A percentile compares a stretch with the other conserved stretches of the same genome.
Conservation (phyloP, 2,797 vertebrate species). For the Oreortyx pictus region DNA sequence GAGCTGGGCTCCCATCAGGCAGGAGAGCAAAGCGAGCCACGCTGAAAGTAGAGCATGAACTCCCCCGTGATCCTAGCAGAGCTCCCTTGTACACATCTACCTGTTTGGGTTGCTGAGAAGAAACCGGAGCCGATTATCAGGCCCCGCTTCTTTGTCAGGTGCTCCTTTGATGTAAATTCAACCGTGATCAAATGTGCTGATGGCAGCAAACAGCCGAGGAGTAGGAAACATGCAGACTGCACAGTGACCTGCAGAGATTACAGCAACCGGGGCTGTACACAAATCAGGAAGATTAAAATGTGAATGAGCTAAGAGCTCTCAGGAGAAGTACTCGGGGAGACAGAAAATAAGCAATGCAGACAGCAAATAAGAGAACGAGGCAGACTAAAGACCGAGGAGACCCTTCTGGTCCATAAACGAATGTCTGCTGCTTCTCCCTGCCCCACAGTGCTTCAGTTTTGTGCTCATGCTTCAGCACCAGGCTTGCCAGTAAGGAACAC, state of each 20-base stretch:
- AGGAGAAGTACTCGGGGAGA: neutral
- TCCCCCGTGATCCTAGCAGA: conserved; percentile 18
- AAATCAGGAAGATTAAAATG: neutral
- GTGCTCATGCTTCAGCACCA: neutral
- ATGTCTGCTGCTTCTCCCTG: rapidly evolving
- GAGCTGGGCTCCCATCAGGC: neutral
- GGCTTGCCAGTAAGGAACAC: neutral
- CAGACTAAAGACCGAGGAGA: neutral
- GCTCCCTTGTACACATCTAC: neutral
- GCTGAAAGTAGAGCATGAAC: neutral
- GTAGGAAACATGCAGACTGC: neutral
- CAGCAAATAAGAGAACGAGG: neutral
- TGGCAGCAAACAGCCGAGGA: conserved; percentile 9
- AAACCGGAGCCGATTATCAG: conserved; percentile 43
- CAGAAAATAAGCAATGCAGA: neutral
- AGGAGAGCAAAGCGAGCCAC: neutral
- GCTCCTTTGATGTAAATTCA: conserved; percentile 50
- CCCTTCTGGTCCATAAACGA: neutral
- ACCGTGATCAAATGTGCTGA: conserved; percentile 11
- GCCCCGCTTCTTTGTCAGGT: conserved; percentile 34
- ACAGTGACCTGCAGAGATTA: conserved; percentile 37
- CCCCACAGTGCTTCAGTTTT: neutral
- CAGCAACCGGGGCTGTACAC: neutral
- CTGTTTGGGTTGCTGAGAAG: neutral
- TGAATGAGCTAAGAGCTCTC: neutral